Conservation (phyloP, 2,888 invertebrate species). For the Xestoiulus laeticollis region DNA sequence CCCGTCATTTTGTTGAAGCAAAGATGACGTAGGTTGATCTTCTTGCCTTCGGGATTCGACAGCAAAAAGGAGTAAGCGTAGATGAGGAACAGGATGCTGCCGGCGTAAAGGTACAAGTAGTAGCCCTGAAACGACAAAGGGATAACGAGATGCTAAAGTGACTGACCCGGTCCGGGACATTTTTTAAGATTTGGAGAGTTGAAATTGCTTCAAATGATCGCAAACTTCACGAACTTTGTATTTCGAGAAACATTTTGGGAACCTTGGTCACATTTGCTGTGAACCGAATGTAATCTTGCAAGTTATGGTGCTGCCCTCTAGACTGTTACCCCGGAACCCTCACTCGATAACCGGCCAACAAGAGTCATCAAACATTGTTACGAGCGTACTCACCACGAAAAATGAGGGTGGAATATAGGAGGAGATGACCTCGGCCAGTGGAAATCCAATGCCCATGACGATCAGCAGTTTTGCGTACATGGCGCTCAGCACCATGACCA, state of each 20-base stretch:
- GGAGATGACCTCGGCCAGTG: slow-evolving; percentile 95
- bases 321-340: too few species aligned
- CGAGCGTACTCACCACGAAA: slow-evolving; percentile 76
- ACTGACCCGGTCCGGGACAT: background rate
- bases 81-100: slow-evolving; percentile 83
- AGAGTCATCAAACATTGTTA: background rate
- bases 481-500: slow-evolving; percentile 91
- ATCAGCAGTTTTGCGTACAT: slow-evolving; percentile 92
- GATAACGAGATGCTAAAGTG: background rate
- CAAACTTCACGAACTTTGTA: too few species aligned
- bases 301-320: too few species aligned
- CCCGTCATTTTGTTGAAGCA: slow-evolving; percentile 19
- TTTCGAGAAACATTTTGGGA: too few species aligned
- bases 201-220: too few species aligned
- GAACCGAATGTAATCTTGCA: too few species aligned
- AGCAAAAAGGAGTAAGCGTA: slow-evolving; percentile 74
- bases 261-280: too few species aligned
- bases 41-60: slow-evolving; percentile 53
- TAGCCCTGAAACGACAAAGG: slow-evolving; percentile 72
- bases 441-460: slow-evolving; percentile 94
- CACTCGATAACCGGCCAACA: background rate
- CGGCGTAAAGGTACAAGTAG: slow-evolving; percentile 86
- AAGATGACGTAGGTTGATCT: background rate
- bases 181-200: too few species aligned
- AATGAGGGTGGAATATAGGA: slow-evolving; percentile 93